phyloP scores from a whole-genome alignment of 2,113 vertebrate species.

The Nothocercus julius region DNA sequence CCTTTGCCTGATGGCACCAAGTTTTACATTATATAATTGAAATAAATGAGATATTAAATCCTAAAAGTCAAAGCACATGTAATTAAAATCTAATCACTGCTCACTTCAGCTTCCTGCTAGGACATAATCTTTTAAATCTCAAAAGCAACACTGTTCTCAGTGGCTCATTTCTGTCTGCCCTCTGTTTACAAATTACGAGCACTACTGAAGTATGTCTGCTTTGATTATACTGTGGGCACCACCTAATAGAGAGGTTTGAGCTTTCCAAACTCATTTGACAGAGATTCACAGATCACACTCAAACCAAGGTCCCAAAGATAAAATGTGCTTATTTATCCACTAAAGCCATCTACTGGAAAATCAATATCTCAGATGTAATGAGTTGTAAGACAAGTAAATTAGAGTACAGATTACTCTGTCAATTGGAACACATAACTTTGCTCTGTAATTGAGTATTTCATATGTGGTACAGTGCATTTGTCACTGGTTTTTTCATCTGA shows the following conservation, averaged over 20 bases:
- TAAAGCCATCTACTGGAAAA: constrained; percentile 67
- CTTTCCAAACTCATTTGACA: constrained; percentile 42
- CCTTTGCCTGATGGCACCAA: not conserved
- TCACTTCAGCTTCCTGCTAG: constrained; percentile 2
- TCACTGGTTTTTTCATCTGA: not conserved
- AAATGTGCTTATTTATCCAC: constrained; percentile 70
- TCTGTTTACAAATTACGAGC: constrained; percentile 43
- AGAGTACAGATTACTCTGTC: constrained; percentile 72
- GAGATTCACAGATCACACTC: constrained; percentile 57
- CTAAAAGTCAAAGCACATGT: not conserved
- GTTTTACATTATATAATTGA: constrained; percentile 5
- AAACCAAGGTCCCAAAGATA: constrained; percentile 52
- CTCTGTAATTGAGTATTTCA: constrained; percentile 75
- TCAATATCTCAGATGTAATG: constrained; percentile 79
- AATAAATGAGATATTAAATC: constrained; percentile 34
- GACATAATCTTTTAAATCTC: not conserved
- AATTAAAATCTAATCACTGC: constrained; percentile 39
- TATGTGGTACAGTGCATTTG: not conserved
- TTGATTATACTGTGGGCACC: constrained; percentile 38
- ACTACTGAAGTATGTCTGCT: not conserved
- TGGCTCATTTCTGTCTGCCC: not conserved
- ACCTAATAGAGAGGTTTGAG: constrained; percentile 45
- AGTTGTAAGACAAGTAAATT: constrained; percentile 81
- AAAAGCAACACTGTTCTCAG: not conserved
- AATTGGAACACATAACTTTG: constrained; percentile 72